phyloP scores from a whole-genome alignment of 2,113 vertebrate genomes.

The Syngnathoides biaculeatus region DNA sequence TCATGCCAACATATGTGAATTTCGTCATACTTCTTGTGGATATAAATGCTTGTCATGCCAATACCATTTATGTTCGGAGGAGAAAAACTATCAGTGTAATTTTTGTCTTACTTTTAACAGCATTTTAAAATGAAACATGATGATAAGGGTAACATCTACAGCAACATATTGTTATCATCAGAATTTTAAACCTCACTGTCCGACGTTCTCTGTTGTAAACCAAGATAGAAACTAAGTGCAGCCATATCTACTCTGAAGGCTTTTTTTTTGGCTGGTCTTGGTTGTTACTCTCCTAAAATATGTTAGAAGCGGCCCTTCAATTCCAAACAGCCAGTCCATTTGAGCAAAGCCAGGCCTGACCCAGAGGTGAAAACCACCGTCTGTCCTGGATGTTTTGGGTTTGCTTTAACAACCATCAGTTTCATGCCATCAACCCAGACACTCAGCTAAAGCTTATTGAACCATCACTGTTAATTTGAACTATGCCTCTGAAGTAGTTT shows the following conservation, averaged over 20 bases:
- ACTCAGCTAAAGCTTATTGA: conserved; percentile 37
- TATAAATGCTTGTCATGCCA: conserved; percentile 28
- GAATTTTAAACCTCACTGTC: not conserved
- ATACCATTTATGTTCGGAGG: conserved; percentile 22
- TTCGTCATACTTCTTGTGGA: conserved; percentile 27
- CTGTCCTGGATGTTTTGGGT: conserved; percentile 36
- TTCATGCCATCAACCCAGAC: conserved; percentile 40
- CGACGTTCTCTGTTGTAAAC: not conserved
- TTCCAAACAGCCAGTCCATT: conserved; percentile 27
- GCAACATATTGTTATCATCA: conserved; percentile 5
- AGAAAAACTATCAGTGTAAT: conserved; percentile 54
- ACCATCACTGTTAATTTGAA: conserved; percentile 42
- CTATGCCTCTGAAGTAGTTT: conserved; percentile 38
- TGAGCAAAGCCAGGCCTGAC: conserved; percentile 54
- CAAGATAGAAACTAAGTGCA: conserved; percentile 4
- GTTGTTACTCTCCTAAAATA: conserved; percentile 15
- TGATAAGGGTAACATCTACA: conserved; percentile 14
- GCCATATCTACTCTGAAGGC: not conserved
- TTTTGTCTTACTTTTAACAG: conserved; percentile 35
- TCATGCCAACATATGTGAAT: conserved; percentile 31
- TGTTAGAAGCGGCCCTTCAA: conserved; percentile 27
- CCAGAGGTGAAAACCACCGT: conserved; percentile 12
- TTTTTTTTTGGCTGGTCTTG: conserved; percentile 24
- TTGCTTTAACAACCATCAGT: conserved; percentile 60
- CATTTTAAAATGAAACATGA: conserved; percentile 31